phyloP scores from a whole-genome alignment of 1,140 invertebrate genomes.

The Philotrypesis tridentata region DNA sequence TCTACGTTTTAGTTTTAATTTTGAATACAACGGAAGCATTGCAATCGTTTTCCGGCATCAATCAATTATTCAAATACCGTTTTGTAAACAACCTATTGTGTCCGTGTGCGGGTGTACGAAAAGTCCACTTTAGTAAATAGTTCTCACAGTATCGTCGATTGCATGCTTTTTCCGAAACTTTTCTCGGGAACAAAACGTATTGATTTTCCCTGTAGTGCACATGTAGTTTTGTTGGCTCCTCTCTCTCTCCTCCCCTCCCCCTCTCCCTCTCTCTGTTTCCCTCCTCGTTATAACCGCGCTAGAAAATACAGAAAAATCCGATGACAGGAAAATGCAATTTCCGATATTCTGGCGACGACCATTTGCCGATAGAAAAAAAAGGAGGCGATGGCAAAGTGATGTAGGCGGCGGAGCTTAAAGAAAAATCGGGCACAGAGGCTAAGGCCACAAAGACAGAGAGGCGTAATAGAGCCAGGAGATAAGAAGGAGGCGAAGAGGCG shows the following conservation, averaged over 20 bases:
- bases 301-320: conserved; percentile 41
- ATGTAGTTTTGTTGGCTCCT: background rate
- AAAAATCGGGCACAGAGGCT: background rate
- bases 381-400: background rate
- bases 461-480: background rate
- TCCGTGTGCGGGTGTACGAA: too few relatives aligned
- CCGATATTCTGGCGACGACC: conserved; percentile 34
- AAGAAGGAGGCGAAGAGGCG: background rate
- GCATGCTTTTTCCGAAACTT: background rate
- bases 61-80: too few relatives aligned
- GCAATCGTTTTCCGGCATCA: too few relatives aligned
- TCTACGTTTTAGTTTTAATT: too few relatives aligned
- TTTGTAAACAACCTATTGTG: too few relatives aligned
- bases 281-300: background rate
- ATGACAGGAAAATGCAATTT: conserved; percentile 50
- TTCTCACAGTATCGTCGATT: background rate
- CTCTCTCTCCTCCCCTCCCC: background rate
- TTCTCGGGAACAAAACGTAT: conserved; percentile 4
- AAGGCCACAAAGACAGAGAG: conserved; percentile 10
- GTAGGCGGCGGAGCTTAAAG: background rate
- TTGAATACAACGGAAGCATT: too few relatives aligned
- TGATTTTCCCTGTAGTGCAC: conserved; percentile 14
- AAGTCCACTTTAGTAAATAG: background rate
- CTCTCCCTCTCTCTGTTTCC: background rate
- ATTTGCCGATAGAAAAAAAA: conserved; percentile 25